Evolutionary conservation across 1,140 invertebrate genomes (phyloP).

Genomic region (Drosophila pachea): DNA sequence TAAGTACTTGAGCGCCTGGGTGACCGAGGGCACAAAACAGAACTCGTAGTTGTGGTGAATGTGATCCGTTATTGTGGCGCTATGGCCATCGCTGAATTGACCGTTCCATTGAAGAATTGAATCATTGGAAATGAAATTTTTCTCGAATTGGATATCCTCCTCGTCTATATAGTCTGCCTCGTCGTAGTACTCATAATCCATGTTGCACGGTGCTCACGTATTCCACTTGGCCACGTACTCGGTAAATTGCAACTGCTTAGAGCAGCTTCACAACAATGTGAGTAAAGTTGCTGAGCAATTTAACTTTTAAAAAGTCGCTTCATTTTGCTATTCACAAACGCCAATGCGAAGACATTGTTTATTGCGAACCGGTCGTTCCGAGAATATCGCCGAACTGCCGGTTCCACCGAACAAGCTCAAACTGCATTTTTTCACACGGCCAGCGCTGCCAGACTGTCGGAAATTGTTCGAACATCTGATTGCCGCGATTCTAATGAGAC

Average conservation of each 20-base stretch:
- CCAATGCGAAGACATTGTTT: slow-evolving; percentile 1
- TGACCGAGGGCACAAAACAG: slow-evolving; percentile 48
- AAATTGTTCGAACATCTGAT: too few species aligned
- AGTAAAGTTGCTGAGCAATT: neutral
- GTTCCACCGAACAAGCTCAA: neutral
- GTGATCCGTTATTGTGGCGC: slow-evolving; percentile 1
- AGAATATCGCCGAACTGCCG: neutral
- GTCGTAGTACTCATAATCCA: slow-evolving; percentile 70
- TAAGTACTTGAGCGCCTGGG: slow-evolving; percentile 44
- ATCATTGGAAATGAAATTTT: slow-evolving; percentile 21
- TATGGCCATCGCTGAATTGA: neutral
- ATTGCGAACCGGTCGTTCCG: slow-evolving; percentile 11
- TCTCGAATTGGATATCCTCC: slow-evolving; percentile 30
- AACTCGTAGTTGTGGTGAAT: slow-evolving; percentile 33
- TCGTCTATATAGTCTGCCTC: slow-evolving; percentile 57
- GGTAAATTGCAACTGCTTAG: slow-evolving; percentile 7
- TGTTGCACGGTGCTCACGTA: slow-evolving; percentile 1
- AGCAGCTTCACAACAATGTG: neutral
- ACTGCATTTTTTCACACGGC: neutral
- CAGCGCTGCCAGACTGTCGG: slow-evolving; percentile 6
- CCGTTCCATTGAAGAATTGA: neutral
- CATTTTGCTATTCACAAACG: slow-evolving; percentile 3
- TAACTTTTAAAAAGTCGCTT: slow-evolving; percentile 15
- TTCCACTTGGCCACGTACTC: slow-evolving; percentile 14
- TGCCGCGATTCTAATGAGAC: too few species aligned